A percentile compares a stretch with the other conserved stretches of the same genome.
Conservation (phyloP, 2,888 invertebrate species). For the Pocota personata region DNA sequence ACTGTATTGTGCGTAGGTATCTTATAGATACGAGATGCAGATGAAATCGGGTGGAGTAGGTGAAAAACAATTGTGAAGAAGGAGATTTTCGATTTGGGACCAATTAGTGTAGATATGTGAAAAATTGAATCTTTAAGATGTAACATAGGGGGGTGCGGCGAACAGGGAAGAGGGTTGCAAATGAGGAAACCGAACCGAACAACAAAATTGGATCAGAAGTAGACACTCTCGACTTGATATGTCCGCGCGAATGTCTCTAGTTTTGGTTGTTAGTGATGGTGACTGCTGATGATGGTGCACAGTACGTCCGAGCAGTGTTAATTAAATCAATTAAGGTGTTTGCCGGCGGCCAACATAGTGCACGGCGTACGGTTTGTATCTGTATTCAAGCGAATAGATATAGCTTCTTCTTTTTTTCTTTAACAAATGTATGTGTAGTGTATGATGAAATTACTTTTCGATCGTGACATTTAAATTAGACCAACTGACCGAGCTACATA, state of each 20-base stretch:
- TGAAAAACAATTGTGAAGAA: slow-evolving; percentile 45
- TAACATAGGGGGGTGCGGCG: neutral
- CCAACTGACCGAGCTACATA: slow-evolving; percentile 26
- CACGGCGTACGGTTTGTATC: slow-evolving; percentile 21
- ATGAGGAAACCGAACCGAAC: slow-evolving; percentile 41
- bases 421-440: slow-evolving; percentile 4
- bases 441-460: slow-evolving; percentile 65
- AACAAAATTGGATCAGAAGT: slow-evolving; percentile 61
- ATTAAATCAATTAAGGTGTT: slow-evolving; percentile 68
- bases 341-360: slow-evolving; percentile 33
- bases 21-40: neutral
- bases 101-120: slow-evolving; percentile 69
- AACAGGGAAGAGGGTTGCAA: neutral
- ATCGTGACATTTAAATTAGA: slow-evolving; percentile 73
- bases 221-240: slow-evolving; percentile 41
- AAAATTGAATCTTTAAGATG: slow-evolving; percentile 61
- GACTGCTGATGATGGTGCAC: neutral
- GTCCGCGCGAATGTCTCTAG: slow-evolving; percentile 2
- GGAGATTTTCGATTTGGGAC: slow-evolving; percentile 50
- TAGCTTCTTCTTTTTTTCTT: neutral
- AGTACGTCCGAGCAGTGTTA: slow-evolving; percentile 40
- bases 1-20: slow-evolving; percentile 55
- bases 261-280: neutral
- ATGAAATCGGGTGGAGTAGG: slow-evolving; percentile 26
- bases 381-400: neutral